Evolutionary conservation across 2,888 invertebrate genomes (phyloP).

Genomic region (Sphecodes monilicornis): DNA sequence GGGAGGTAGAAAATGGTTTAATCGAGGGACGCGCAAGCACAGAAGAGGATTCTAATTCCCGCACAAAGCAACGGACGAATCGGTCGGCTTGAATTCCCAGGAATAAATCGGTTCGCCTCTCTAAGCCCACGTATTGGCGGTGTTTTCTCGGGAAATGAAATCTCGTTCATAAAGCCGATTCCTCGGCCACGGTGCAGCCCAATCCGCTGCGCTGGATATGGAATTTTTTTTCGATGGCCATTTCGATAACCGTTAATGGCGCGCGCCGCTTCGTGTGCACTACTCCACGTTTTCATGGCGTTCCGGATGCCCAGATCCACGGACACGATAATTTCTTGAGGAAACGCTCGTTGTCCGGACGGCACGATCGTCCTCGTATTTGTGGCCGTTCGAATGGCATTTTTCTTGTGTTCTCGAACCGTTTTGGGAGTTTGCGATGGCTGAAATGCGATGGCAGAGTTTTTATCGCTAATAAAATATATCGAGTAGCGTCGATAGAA

Average conservation of each 20-base stretch:
- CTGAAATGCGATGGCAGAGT: not conserved
- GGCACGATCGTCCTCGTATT: not conserved
- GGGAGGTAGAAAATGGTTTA: constrained; percentile 18
- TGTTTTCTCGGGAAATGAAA: constrained; percentile 66
- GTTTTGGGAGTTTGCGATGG: constrained; percentile 27
- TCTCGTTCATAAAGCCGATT: constrained; percentile 64
- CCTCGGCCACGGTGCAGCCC: constrained; percentile 31
- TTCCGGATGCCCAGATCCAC: constrained; percentile 13
- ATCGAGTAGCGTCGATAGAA: not conserved
- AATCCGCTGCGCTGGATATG: constrained; percentile 51
- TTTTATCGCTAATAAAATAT: not conserved
- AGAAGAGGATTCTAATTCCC: constrained; percentile 40
- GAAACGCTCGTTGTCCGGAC: not conserved
- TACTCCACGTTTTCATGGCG: constrained; percentile 44
- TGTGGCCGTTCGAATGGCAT: not conserved
- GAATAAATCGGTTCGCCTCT: constrained; percentile 58
- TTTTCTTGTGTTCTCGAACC: not conserved
- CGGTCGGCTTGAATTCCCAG: constrained; percentile 45
- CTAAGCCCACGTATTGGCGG: constrained; percentile 44
- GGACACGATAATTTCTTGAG: constrained; percentile 38
- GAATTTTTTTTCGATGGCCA: constrained; percentile 59
- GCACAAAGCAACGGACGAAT: constrained; percentile 39
- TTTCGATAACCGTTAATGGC: constrained; percentile 66
- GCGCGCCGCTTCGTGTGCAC: constrained; percentile 29
- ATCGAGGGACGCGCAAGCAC: constrained; percentile 19